Percentiles rank a stretch among this genome's conserved stretches.
Evolutionary conservation across 2,888 invertebrate genomes (phyloP).

Genomic region (Drosophila nr. fundita): DNA sequence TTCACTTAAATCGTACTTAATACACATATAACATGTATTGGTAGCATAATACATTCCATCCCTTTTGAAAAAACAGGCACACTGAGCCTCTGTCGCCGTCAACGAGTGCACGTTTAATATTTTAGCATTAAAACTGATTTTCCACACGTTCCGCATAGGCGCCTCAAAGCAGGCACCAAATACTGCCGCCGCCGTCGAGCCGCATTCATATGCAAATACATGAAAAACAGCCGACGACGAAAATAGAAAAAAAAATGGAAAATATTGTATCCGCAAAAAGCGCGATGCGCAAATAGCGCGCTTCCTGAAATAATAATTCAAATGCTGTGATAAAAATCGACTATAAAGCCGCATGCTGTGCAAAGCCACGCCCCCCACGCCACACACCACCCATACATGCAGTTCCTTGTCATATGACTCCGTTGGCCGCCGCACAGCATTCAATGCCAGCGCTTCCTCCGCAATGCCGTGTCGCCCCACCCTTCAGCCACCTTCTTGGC

Average conservation of each 20-base stretch:
- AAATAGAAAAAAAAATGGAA: conserved; percentile 16
- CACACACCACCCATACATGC: conserved; percentile 51
- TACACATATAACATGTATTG: background rate
- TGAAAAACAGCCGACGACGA: conserved; percentile 58
- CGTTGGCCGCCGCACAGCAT: conserved; percentile 9
- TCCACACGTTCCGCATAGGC: conserved; percentile 70
- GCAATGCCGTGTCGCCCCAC: conserved; percentile 1
- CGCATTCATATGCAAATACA: conserved; percentile 81
- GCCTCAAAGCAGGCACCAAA: conserved; percentile 61
- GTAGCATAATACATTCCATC: conserved; percentile 17
- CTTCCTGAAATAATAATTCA: conserved; percentile 84
- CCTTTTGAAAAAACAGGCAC: conserved; percentile 35
- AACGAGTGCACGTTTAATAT: conserved; percentile 68
- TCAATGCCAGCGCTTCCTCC: background rate
- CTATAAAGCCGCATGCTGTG: conserved; percentile 75
- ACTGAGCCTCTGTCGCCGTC: conserved; percentile 16
- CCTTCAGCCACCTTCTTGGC: conserved; percentile 33
- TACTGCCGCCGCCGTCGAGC: conserved; percentile 61
- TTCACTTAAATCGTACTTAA: background rate
- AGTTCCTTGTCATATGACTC: conserved; percentile 33
- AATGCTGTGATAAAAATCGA: conserved; percentile 82
- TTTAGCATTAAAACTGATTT: conserved; percentile 78
- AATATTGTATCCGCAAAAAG: conserved; percentile 76
- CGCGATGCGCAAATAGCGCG: conserved; percentile 83
- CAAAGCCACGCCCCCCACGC: conserved; percentile 54